These are phyloP conservation scores for Anadara kagoshimensis DNA, from an alignment of 1,140 invertebrate species.

Conservation along the genomic window DNA sequence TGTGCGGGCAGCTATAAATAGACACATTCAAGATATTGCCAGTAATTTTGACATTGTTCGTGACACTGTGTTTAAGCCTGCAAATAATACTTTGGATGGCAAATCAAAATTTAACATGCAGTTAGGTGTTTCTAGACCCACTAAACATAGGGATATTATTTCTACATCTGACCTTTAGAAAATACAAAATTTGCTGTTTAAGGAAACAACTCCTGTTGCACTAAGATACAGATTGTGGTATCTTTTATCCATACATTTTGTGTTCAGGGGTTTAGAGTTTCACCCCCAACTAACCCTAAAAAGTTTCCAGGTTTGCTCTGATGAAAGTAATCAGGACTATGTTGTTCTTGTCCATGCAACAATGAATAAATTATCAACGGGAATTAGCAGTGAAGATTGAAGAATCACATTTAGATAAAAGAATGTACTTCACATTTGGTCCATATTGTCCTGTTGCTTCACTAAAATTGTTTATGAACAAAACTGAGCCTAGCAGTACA, in stretches of 20 bases:
- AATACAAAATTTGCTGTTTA: background rate
- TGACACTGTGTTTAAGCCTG: constrained; percentile 6
- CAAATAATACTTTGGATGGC: constrained; percentile 9
- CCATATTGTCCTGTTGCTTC: background rate
- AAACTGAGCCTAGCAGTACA: no score
- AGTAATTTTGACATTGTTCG: constrained; percentile 14
- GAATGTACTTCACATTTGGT: background rate
- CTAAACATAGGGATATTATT: background rate
- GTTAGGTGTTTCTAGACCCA: background rate
- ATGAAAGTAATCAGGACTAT: background rate
- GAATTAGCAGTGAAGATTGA: background rate
- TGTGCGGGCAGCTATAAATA: background rate
- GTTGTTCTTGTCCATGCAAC: background rate
- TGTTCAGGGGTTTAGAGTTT: background rate
- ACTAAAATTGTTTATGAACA: background rate
- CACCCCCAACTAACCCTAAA: background rate
- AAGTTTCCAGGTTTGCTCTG: background rate
- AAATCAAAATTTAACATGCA: constrained; percentile 13
- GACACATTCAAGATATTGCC: background rate
- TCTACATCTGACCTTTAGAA: background rate
- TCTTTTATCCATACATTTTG: background rate
- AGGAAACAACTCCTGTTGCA: background rate
- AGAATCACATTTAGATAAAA: background rate
- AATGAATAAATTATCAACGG: background rate
- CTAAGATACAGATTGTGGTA: background rate